These are phyloP conservation scores for Maniola hyperantus DNA, from an alignment of 2,888 invertebrate genomes.

Conservation along the genomic window DNA sequence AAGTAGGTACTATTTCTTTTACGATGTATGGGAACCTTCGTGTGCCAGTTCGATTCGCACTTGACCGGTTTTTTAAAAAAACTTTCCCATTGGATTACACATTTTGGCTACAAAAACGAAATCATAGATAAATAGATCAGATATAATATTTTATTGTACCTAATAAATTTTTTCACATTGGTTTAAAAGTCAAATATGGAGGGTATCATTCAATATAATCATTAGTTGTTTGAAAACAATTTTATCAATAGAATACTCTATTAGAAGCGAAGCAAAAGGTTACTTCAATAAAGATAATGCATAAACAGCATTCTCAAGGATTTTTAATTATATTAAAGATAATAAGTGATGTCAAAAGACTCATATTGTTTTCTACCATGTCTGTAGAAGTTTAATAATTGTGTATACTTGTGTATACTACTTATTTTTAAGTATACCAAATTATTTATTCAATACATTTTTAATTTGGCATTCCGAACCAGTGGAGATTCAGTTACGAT, in stretches of 20 bases:
- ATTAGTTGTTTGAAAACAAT: constrained; percentile 42
- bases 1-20: no score
- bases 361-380: not conserved
- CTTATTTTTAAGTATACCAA: no score
- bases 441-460: no score
- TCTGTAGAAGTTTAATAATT: not conserved
- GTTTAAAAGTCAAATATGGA: not conserved
- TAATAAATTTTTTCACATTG: constrained; percentile 1
- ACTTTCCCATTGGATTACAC: no score
- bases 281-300: constrained; percentile 65
- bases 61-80: no score
- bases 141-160: not conserved
- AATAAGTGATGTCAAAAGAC: constrained; percentile 9
- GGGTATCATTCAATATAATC: constrained; percentile 16
- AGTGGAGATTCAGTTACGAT: no score
- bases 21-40: no score
- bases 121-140: no score
- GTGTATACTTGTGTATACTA: no score
- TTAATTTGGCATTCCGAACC: no score
- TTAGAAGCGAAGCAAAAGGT: constrained; percentile 66
- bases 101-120: no score
- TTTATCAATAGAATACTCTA: constrained; percentile 51
- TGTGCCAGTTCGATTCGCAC: no score
- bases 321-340: constrained; percentile 34
- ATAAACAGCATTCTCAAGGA: constrained; percentile 55